Evolutionary conservation across 1,140 invertebrate genomes (phyloP).

Genomic region (Nymphalis io): DNA sequence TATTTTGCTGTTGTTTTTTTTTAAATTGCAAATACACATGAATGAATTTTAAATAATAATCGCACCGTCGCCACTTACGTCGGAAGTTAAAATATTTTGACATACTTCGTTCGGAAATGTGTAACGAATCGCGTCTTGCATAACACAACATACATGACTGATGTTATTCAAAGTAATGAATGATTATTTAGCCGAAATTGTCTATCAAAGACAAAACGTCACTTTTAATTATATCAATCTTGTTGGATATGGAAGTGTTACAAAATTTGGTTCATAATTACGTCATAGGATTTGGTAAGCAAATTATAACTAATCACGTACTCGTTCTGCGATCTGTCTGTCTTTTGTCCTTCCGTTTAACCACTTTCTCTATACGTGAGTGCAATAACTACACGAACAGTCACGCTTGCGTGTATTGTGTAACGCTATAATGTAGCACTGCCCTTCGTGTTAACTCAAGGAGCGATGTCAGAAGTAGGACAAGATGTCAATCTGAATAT

Average conservation of each 20-base stretch:
- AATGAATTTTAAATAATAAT: constrained; percentile 4
- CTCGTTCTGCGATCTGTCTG: constrained; percentile 45
- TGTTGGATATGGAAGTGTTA: neutral
- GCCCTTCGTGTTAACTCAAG: constrained; percentile 28
- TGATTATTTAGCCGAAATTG: neutral
- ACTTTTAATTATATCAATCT: neutral
- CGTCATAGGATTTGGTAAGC: constrained; percentile 30
- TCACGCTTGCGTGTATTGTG: constrained; percentile 22
- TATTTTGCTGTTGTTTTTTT: too few species aligned
- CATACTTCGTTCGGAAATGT: neutral
- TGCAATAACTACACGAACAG: constrained; percentile 44
- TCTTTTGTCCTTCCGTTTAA: constrained; percentile 55
- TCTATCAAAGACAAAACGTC: neutral
- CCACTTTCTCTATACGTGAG: constrained; percentile 62
- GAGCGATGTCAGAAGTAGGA: constrained; percentile 7
- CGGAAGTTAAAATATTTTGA: constrained; percentile 14
- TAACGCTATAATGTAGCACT: constrained; percentile 11
- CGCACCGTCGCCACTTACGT: neutral
- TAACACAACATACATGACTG: neutral
- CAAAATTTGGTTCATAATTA: constrained; percentile 7
- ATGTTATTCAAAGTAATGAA: neutral
- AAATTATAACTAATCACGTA: constrained; percentile 61
- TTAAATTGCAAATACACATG: too few species aligned
- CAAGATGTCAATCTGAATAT: neutral
- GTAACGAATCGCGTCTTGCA: neutral